Evolutionary conservation across 2,888 invertebrate genomes (phyloP).

Genomic region (Entomobrya multifasciata): DNA sequence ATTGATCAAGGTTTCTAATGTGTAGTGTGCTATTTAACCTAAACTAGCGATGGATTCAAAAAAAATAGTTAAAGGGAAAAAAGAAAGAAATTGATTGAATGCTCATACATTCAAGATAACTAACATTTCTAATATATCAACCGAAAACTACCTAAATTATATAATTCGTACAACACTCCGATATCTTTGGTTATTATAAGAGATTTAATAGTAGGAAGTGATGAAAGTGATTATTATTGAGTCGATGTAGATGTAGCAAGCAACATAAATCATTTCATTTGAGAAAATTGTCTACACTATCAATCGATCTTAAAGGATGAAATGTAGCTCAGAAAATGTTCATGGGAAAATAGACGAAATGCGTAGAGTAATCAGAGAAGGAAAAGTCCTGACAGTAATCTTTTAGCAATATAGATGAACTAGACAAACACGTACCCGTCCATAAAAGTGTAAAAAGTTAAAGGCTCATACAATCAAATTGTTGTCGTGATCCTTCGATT

Average conservation of each 20-base stretch:
- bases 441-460: not conserved
- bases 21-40: too few species aligned
- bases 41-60: too few species aligned
- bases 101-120: too few species aligned
- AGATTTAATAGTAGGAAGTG: not conserved
- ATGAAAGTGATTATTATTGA: constrained; percentile 45
- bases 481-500: constrained; percentile 59
- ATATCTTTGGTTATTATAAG: not conserved
- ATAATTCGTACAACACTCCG: too few species aligned
- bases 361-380: too few species aligned
- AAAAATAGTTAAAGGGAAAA: too few species aligned
- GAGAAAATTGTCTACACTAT: not conserved
- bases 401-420: not conserved
- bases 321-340: not conserved
- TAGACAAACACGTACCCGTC: constrained; percentile 11
- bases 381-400: not conserved
- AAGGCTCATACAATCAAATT: not conserved
- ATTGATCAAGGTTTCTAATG: too few species aligned
- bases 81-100: too few species aligned
- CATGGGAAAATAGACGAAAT: not conserved
- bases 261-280: constrained; percentile 59
- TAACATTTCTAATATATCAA: too few species aligned
- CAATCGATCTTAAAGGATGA: constrained; percentile 43
- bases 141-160: too few species aligned
- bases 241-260: constrained; percentile 54